Evolutionary conservation across 2,113 vertebrate genomes (phyloP).

Genomic region (Bucco capensis): DNA sequence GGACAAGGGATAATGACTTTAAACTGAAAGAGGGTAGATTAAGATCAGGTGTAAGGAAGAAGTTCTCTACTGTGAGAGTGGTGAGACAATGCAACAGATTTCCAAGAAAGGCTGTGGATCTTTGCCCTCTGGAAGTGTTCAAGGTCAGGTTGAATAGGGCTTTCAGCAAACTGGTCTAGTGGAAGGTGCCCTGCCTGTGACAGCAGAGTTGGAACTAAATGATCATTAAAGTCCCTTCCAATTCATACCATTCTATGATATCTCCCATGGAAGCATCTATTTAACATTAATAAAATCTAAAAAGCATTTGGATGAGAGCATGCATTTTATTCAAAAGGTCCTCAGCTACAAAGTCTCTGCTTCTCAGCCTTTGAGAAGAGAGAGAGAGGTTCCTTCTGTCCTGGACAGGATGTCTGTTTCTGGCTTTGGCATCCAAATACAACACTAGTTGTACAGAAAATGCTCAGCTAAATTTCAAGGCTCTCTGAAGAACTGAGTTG

Average conservation of each 20-base stretch:
- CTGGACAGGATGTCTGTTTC: background rate
- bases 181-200: background rate
- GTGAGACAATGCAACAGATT: too few relatives aligned
- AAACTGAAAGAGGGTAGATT: background rate
- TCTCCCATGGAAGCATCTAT: background rate
- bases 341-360: background rate
- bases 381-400: background rate
- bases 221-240: background rate
- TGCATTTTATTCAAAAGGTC: background rate
- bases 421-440: background rate
- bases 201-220: too few relatives aligned
- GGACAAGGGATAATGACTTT: background rate
- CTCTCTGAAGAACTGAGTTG: background rate
- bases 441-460: background rate
- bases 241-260: background rate
- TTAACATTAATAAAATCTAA: background rate
- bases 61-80: background rate
- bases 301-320: background rate
- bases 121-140: background rate
- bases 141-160: background rate
- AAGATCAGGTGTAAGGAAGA: background rate
- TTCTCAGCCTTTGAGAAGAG: background rate
- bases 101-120: background rate
- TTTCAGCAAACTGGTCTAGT: background rate
- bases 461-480: background rate